Evolutionary conservation across 2,888 invertebrate species (phyloP), one percentile per base, ranked within the genome.

Genomic region (Protula sp.): DNA sequence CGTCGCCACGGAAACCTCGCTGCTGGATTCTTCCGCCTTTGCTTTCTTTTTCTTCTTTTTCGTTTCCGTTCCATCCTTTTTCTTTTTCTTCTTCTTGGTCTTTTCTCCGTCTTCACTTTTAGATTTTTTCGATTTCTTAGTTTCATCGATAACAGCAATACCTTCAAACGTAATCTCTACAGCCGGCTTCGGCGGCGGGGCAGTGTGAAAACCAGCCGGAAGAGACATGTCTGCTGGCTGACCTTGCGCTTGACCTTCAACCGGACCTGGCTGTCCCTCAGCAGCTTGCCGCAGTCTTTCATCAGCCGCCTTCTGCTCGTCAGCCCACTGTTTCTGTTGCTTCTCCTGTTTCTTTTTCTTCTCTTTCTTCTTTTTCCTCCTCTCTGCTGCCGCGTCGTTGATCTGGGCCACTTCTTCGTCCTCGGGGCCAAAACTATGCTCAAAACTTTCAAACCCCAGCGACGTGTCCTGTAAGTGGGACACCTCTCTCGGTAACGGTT

Each of bases 401-500:
- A 62, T 59, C 38, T 38, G 30, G 3, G 60, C 63, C n/a, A 61
- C 58, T 28, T 63, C 59, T 3, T 52, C 56, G 53, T 58, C 61
- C 27, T 58, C 61, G 19, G 54, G 2, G 14, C 50, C 50, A 50
- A 50, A 50, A 50, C 22, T 22, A 19, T 19, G 14, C 5, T 50
- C 38, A n/a, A n/a, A n/a, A n/a, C n/a, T n/a, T n/a, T n/a, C n/a
- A n/a, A n/a, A n/a, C n/a, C n/a, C n/a, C n/a, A n/a, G n/a, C n/a
- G n/a, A n/a, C n/a, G n/a, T n/a, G n/a, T n/a, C n/a, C n/a, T n/a
- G n/a, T n/a, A n/a, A n/a, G n/a, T n/a, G n/a, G n/a, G n/a, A n/a
- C n/a, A n/a, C n/a, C n/a, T n/a, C n/a, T n/a, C n/a, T n/a, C n/a
- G n/a, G n/a, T n/a, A n/a, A n/a, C n/a, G n/a, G n/a, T n/a, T n/a